Conservation (phyloP, 2,113 vertebrate genomes). For the zebrafish (Danio rerio) region DNA sequence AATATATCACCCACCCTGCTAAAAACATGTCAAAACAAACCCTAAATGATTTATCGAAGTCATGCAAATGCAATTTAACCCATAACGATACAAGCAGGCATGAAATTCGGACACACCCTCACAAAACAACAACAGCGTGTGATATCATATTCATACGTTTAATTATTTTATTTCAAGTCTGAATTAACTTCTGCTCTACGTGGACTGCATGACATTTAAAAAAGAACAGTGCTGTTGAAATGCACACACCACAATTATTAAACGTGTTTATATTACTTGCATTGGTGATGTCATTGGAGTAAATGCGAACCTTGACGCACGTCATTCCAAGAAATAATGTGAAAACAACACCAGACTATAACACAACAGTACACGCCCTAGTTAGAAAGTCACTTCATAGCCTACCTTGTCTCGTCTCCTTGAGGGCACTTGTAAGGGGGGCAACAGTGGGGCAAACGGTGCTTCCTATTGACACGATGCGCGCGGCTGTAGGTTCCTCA, state of each 20-base stretch:
- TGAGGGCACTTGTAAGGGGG: neutral
- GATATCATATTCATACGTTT: neutral
- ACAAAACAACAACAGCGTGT: neutral
- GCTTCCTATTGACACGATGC: constrained; percentile 20
- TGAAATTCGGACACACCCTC: constrained; percentile 51
- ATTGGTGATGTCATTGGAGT: neutral
- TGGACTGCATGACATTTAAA: neutral
- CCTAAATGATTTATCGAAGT: neutral
- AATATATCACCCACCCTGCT: neutral
- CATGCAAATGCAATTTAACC: neutral
- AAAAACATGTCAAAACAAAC: neutral
- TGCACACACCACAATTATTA: neutral
- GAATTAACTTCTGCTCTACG: neutral
- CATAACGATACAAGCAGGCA: neutral
- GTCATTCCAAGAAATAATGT: neutral
- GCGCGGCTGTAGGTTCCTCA: constrained; percentile 1
- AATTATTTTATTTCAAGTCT: neutral
- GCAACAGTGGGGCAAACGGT: constrained; percentile 3
- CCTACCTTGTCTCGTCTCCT: constrained; percentile 31
- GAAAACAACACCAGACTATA: neutral
- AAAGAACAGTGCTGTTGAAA: neutral
- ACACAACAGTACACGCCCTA: neutral
- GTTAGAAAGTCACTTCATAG: constrained; percentile 7
- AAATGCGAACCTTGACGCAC: neutral
- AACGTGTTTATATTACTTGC: neutral